Conservation (phyloP, 2,888 invertebrate species). For the Theristus sp. region DNA sequence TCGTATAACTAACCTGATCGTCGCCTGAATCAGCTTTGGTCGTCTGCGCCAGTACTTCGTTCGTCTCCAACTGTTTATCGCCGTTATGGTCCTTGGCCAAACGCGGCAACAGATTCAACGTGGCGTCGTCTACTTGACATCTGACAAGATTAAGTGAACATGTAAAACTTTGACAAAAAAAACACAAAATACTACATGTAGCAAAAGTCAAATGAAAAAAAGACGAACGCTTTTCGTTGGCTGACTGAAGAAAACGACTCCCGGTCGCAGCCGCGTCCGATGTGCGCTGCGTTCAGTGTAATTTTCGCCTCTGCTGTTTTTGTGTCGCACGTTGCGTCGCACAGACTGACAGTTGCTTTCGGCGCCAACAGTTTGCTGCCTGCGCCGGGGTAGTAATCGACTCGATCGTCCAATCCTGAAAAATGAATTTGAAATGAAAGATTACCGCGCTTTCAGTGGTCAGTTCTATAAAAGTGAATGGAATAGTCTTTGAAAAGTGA, state of each 20-base stretch:
- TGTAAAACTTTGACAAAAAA: too few species aligned
- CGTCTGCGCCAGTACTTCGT: too few species aligned
- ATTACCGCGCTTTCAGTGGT: too few species aligned
- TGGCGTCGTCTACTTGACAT: constrained; percentile 53
- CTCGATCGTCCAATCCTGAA: constrained; percentile 55
- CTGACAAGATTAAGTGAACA: constrained; percentile 6
- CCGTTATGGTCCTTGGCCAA: constrained; percentile 3
- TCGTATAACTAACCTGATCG: too few species aligned
- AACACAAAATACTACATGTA: too few species aligned
- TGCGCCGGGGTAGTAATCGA: constrained; percentile 65
- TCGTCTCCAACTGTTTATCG: constrained; percentile 4
- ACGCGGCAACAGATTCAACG: constrained; percentile 64
- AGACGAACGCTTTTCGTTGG: neutral
- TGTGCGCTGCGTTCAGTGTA: constrained; percentile 57
- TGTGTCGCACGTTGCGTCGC: constrained; percentile 28
- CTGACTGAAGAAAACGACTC: constrained; percentile 48
- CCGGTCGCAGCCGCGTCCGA: constrained; percentile 85
- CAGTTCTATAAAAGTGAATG: too few species aligned
- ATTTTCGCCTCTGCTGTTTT: constrained; percentile 38
- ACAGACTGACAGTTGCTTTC: constrained; percentile 36
- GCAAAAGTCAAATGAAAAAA: neutral
- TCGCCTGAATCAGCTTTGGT: too few species aligned
- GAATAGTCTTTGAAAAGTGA: too few species aligned
- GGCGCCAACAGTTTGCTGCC: constrained; percentile 62
- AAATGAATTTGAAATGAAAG: too few species aligned